Base-by-base conservation (phyloP, 2,113 vertebrate genomes). In the Phainopepla nitens region DNA sequence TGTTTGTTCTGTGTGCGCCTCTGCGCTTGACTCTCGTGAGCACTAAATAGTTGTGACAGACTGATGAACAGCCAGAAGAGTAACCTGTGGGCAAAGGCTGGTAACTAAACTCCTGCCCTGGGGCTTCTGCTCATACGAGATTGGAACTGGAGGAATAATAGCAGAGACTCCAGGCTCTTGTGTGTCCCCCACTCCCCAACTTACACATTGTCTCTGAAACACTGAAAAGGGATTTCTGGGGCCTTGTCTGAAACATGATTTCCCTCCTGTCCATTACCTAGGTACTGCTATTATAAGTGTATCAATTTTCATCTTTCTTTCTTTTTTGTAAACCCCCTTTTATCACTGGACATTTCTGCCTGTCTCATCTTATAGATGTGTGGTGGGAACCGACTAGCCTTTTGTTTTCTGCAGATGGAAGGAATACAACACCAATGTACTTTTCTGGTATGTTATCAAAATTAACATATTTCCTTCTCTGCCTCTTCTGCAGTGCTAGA, bases 291-390 rank as follows among this genome's bases (percentile, higher is more conserved):
- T 90, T 95, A 60, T 10, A 31, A 11, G 17, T 73, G 72, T 95
- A 93, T 96, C 86, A 62, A 8, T 72, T 97, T 96, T 88, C 85
- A 39, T 72, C n/a, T 76, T 27, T 82, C 33, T 66, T 61, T 86
- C 82, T 80, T 69, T 89, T 90, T 61, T 87, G 15, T 66, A 91
- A 95, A 39, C 5, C 10, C 33, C 25, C 65, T 95, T 95, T 94
- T 84, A 49, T 95, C 14, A 21, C 13, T 36, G 41, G 51, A 35
- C 18, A 21, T 24, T 89, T 86, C 42, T 94, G 53, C 56, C 76
- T 75, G 39, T 87, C 83, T 89, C 56, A n/a, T 65, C 76, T 88
- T 95, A 93, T 84, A 91, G 89, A 61, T 68, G 69, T 75, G 50
- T 76, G 80, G 72, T 95, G 94, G 61, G 94, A 95, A 97, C 77